phyloP scores from a whole-genome alignment of 2,113 vertebrate genomes.

The Helogale parvula region DNA sequence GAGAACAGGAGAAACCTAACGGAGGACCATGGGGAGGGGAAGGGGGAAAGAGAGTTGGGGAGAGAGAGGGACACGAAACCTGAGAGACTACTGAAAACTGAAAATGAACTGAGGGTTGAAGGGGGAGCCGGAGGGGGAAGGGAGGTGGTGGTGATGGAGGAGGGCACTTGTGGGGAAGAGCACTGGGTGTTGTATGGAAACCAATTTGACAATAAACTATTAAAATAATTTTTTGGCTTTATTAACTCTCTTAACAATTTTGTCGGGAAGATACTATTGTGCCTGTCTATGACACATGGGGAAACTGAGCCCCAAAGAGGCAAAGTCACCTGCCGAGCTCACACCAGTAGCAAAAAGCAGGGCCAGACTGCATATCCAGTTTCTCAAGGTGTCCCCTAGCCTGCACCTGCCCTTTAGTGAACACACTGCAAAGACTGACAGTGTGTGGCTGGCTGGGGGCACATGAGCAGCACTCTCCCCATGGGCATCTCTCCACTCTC shows the following conservation, averaged over 20 bases:
- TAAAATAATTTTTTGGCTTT: not conserved
- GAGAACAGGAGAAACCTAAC: no score
- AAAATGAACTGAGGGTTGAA: no score
- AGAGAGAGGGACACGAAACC: no score
- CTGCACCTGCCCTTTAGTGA: not conserved
- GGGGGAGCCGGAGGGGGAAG: no score
- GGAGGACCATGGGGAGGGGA: no score
- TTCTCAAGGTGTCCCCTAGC: not conserved
- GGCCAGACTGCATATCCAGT: not conserved
- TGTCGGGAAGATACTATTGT: not conserved
- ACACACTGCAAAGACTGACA: not conserved
- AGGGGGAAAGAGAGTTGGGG: no score
- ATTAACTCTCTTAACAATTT: not conserved
- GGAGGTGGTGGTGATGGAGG: no score
- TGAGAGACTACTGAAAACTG: no score
- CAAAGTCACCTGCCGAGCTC: not conserved
- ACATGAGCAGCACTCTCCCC: not conserved
- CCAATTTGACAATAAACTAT: no score
- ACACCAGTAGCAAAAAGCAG: not conserved
- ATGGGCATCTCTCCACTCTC: not conserved
- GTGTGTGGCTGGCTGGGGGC: not conserved
- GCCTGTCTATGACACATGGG: not conserved
- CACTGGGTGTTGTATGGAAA: no score
- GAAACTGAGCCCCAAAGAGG: not conserved
- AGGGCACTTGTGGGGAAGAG: no score